Evolutionary conservation across 2,113 vertebrate genomes (phyloP).

Genomic region (Heptranchias perlo): DNA sequence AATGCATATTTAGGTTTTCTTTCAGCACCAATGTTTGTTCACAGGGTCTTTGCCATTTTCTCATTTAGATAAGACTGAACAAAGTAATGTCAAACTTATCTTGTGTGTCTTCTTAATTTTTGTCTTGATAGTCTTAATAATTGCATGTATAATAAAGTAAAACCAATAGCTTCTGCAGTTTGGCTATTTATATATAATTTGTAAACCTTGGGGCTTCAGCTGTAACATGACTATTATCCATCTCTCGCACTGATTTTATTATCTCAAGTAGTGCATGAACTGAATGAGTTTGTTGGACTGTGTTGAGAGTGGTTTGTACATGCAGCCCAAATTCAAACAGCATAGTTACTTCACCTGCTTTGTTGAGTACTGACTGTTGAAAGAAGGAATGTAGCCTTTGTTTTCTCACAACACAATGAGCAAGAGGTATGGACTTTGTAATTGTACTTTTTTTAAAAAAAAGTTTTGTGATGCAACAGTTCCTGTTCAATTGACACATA

Average conservation of each 20-base stretch:
- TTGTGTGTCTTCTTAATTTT: conserved; percentile 21
- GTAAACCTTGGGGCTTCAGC: background rate
- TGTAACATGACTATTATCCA: background rate
- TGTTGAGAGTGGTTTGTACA: too few species aligned
- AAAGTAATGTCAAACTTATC: background rate
- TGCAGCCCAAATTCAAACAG: background rate
- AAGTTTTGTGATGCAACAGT: background rate
- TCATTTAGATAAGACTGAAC: too few species aligned
- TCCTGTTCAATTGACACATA: background rate
- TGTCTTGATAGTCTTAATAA: conserved; percentile 29
- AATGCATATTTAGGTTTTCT: conserved; percentile 30
- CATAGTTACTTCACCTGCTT: too few species aligned
- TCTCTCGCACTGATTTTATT: background rate
- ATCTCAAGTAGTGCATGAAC: background rate
- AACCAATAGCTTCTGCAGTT: background rate
- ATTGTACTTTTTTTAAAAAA: background rate
- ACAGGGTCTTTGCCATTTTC: background rate
- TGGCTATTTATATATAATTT: background rate
- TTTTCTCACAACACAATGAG: background rate
- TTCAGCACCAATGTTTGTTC: background rate
- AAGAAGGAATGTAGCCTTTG: too few species aligned
- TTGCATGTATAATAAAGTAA: conserved; percentile 30
- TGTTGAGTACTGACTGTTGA: too few species aligned
- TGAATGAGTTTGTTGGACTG: background rate
- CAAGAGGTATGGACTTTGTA: background rate